Base-by-base conservation (phyloP, 2,888 invertebrate species). In the Leptopilina myrica region DNA sequence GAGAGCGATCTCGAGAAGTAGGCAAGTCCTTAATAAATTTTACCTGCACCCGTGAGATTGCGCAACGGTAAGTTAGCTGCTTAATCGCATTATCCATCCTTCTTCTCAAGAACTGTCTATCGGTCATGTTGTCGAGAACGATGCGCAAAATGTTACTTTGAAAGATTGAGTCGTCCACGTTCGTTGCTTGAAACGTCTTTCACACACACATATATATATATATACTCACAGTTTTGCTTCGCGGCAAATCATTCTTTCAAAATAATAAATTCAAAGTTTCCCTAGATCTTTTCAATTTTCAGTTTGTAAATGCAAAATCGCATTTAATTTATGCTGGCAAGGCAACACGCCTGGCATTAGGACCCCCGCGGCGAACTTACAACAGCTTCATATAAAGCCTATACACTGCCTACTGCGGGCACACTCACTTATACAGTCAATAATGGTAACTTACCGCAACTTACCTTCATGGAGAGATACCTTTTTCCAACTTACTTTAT, bases 341-440 rank as follows among this genome's bases (percentile, higher is more conserved):
- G 33, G 84, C 83, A 90, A 90, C 89, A 90, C 87, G 89, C 86
- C 87, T 86, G 85, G 86, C 86, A 46, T 66, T 67, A 81, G 88
- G 85, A 88, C 89, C 90, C 90, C 91, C 87, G 90, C 88, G 91
- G 91, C 88, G 90, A 86, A 86, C 88, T 87, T 86, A 88, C 89
- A 88, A 91, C 90, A 87, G 88, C 91, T 90, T 90, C 88, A 90
- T 90, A 46, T 43, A 89, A 90, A 86, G 87, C 85, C 81, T 53
- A 53, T 33, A 33, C 33, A 33, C 33, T 33, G 5, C 69, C 49
- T 62, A 43, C 78, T 59, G 20, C 49, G 43, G 64, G 33, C 33
- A 33, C 78, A 73, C 64, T 78, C 69, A 67, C 43, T 77, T 69
- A 77, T 65, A 65, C 49, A 76, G 77, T 77, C 64, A 73, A 64